A percentile compares a stretch with the other conserved stretches of the same genome.
These are phyloP conservation scores for Paragorgia papillata DNA, from an alignment of 92 coral and sea anemone genomes.

Conservation along the genomic window DNA sequence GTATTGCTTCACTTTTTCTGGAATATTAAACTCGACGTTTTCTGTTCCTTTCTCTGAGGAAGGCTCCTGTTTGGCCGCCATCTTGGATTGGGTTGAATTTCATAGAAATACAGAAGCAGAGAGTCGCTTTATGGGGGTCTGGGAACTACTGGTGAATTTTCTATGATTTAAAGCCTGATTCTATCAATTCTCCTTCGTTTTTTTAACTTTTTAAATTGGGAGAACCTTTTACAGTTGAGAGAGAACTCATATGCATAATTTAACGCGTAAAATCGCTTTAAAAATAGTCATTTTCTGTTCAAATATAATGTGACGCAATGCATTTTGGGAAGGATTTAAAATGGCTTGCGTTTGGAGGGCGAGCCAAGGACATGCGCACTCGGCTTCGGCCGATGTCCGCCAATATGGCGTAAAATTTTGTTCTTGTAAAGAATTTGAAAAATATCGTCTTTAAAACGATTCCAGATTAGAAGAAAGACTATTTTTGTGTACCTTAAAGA, in stretches of 20 bases:
- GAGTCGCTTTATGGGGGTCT: too few relatives aligned
- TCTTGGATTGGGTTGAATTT: slow-evolving; percentile 35
- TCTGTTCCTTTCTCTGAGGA: not conserved
- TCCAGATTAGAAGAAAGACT: not conserved
- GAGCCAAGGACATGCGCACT: slow-evolving; percentile 92
- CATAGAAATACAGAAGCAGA: too few relatives aligned
- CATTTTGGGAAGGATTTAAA: slow-evolving; percentile 62
- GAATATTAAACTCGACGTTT: slow-evolving; percentile 39
- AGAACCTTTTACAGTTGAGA: too few relatives aligned
- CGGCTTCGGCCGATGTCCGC: slow-evolving; percentile 99
- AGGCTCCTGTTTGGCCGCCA: slow-evolving; percentile 68
- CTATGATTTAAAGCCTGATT: too few relatives aligned
- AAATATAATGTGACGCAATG: slow-evolving; percentile 23
- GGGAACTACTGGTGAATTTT: too few relatives aligned
- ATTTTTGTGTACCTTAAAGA: slow-evolving; percentile 45
- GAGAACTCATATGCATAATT: too few relatives aligned
- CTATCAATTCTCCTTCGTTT: too few relatives aligned
- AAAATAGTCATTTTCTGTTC: too few relatives aligned
- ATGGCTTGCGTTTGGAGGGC: slow-evolving; percentile 68
- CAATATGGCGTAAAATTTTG: slow-evolving; percentile 80
- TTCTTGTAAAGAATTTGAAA: slow-evolving; percentile 38
- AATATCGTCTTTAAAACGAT: slow-evolving; percentile 11
- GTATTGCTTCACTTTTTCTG: slow-evolving; percentile 74
- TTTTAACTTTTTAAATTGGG: too few relatives aligned
- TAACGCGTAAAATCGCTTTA: too few relatives aligned